phyloP scores from a whole-genome alignment of 2,888 invertebrate genomes.

The Tiliacea citrago region DNA sequence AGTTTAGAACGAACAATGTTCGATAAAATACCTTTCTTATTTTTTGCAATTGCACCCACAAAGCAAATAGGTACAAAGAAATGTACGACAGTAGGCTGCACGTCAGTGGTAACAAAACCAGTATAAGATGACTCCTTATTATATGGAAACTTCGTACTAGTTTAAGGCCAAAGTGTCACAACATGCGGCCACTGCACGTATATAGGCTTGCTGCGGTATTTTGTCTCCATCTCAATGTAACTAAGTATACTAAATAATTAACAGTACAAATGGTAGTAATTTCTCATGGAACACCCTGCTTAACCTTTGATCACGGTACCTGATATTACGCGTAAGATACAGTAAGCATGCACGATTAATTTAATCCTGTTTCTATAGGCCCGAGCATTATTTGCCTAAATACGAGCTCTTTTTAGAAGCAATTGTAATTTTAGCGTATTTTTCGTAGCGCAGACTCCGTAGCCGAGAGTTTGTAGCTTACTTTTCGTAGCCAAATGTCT shows the following conservation, averaged over 20 bases:
- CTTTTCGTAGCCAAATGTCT: not conserved
- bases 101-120: not conserved
- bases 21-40: not conserved
- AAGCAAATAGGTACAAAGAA: not conserved
- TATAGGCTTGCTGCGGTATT: not conserved
- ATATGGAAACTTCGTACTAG: not conserved
- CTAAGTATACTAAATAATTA: not conserved
- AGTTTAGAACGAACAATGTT: not conserved
- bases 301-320: slow-evolving; percentile 38
- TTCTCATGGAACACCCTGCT: slow-evolving; percentile 19
- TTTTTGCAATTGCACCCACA: not conserved
- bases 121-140: not conserved
- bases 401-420: not conserved
- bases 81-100: not conserved
- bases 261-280: slow-evolving; percentile 4
- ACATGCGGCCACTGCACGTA: not conserved
- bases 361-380: not conserved
- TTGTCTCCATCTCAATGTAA: not conserved
- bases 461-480: not conserved
- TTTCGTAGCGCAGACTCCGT: not conserved
- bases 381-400: not conserved
- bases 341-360: slow-evolving; percentile 11
- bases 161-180: not conserved
- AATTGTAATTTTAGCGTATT: no score
- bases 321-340: slow-evolving; percentile 15